Evolutionary conservation across 1,140 invertebrate genomes (phyloP), one percentile per base, ranked within the genome.

Genomic region (Lysiphlebus fabarum): DNA sequence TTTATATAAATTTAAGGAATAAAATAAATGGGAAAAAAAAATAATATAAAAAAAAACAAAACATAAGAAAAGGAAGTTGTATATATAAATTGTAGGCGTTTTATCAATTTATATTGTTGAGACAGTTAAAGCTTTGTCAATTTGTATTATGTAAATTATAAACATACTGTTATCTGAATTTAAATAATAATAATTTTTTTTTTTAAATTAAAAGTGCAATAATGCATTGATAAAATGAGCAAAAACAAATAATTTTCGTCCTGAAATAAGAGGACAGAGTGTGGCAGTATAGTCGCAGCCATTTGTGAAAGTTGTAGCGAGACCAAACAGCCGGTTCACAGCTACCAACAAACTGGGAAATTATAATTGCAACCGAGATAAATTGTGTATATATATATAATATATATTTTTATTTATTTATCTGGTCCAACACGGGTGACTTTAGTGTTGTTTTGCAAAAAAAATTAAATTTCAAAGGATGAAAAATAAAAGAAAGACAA

Each of bases 271-370:
- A 33, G 12, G 12, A 7, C 12, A 33, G 7, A 33, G 26, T 8
- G 47, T 7, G 10, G 12, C 9, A 37, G 34, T 37, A 14, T 41
- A 53, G 62, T 58, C 17, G n/a, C n/a, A 55, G 53, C 43, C 62
- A 60, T 59, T 64, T 64, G 62, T 64, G 62, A 64, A 64, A 64
- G 62, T 64, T 64, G 62, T 56, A 56, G 42, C 41, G 49, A 38
- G 44, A 26, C 17, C 17, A 26, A 26, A 4, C 17, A 60, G 58
- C 53, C 58, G 58, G 53, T 60, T 53, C 58, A 60, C 58, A 36
- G 42, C 53, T 42, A 42, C 34, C 33, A 51, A 7, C 36, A 34
- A 26, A n/a, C 44, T 47, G 58, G 58, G 53, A 60, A 60, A 60
- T 60, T 55, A 60, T 60, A 60, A 60, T 60, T 60, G 53, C 45